A percentile compares a stretch with the other conserved stretches of the same genome.
phyloP scores from a whole-genome alignment of 2,113 vertebrate species.

The Meles meles region DNA sequence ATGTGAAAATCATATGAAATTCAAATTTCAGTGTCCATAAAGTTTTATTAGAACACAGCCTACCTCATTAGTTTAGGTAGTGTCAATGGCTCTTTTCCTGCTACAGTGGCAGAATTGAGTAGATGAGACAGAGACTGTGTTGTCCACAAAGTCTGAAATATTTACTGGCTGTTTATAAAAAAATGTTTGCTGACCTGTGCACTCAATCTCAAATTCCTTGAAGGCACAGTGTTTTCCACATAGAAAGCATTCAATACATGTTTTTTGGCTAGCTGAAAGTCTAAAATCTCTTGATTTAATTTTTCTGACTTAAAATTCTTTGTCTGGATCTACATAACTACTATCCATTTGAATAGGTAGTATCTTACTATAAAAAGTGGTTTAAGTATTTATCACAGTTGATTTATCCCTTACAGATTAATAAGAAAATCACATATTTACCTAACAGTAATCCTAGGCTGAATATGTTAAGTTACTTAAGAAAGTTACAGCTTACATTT shows the following conservation, averaged over 20 bases:
- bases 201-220: not conserved
- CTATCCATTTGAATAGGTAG: not conserved
- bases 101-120: not conserved
- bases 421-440: not conserved
- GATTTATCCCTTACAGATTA: not conserved
- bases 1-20: not conserved
- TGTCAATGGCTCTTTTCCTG: not conserved
- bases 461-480: not conserved
- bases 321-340: not conserved
- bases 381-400: conserved; percentile 21
- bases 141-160: not conserved
- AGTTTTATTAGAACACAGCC: not conserved
- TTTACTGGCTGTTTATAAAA: not conserved
- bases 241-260: not conserved
- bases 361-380: not conserved
- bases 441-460: not conserved
- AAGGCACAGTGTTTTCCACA: not conserved
- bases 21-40: not conserved
- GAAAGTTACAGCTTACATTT: not conserved
- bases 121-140: not conserved
- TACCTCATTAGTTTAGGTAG: not conserved
- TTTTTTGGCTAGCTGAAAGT: not conserved
- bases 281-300: not conserved
- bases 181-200: not conserved
- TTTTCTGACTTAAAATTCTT: conserved; percentile 33